Base-by-base conservation (phyloP, 1,140 invertebrate species). In the Eumaeus atala region DNA sequence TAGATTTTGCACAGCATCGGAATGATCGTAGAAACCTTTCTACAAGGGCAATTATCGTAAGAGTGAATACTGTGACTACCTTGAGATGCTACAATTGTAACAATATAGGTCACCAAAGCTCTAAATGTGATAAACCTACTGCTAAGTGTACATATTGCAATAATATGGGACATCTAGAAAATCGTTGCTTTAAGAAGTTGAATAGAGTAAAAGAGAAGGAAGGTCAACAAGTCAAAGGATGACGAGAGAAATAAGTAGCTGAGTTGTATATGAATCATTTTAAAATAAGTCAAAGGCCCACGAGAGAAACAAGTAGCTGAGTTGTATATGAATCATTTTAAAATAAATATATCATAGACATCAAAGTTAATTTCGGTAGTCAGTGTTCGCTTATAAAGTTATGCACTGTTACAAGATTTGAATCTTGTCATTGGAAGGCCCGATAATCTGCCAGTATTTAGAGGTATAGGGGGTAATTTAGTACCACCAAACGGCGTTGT, bases 341-440 rank as follows among this genome's bases (percentile, higher is more conserved):
- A 5, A 57, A 53, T 18, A 64, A 62, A 52, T 67, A 64, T 42
- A 11, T 64, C 12, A 3, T 64, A 4, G 21, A 53, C 3, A 54
- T 65, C 9, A 56, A 53, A 38, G 35, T 58, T n/a, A 51, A 58
- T 48, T 44, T 58, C 7, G 51, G 56, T 3, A 58, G 56, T 35
- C 51, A 58, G 38, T 53, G 56, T 33, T 12, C 36, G 33, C 54
- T 17, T 8, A 38, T 10, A 51, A 51, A 3, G 33, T 21, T 34
- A 49, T 37, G 35, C 12, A 48, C 42, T 16, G 52, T 59, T 48
- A 56, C 4, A 42, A 42, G 47, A 35, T 33, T 34, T 54, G 9
- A 53, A 47, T 14, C 51, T 51, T 40, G 49, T 53, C 33, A 44
- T 18, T 42, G 42, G 1, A 48, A 8, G 14, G 0, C 8, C 44